Evolutionary conservation across 2,888 invertebrate genomes (phyloP).

Genomic region (Amphimallon solstitiale): DNA sequence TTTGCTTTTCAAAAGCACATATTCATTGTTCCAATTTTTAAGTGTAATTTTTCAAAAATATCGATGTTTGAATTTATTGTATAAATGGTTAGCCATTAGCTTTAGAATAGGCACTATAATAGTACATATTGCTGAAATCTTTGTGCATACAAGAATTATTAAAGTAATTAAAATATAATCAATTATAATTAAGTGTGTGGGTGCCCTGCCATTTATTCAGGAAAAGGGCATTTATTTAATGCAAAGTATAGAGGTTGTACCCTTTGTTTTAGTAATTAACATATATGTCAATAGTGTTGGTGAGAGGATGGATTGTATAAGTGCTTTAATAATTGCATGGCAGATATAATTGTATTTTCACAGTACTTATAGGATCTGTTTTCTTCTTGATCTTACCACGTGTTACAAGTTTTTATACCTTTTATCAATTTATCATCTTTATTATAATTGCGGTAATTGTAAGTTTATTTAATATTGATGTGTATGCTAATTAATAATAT

Average conservation of each 20-base stretch:
- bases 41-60: constrained; percentile 1
- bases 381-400: constrained; percentile 13
- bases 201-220: constrained; percentile 52
- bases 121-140: constrained; percentile 48
- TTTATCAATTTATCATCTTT: constrained; percentile 12
- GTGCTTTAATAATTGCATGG: background rate
- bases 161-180: constrained; percentile 36
- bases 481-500: constrained; percentile 59
- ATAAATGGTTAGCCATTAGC: constrained; percentile 47
- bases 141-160: constrained; percentile 45
- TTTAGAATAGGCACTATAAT: constrained; percentile 53
- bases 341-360: constrained; percentile 1
- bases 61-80: constrained; percentile 35
- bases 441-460: constrained; percentile 20
- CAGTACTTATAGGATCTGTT: constrained; percentile 18
- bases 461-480: constrained; percentile 56
- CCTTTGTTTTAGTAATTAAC: constrained; percentile 60
- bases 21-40: constrained; percentile 2
- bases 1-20: background rate
- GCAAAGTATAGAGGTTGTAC: constrained; percentile 92
- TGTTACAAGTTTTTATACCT: constrained; percentile 7
- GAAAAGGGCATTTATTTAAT: constrained; percentile 91
- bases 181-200: constrained; percentile 35
- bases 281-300: constrained; percentile 62
- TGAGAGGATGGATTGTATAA: constrained; percentile 17